Evolutionary conservation across 2,888 invertebrate genomes (phyloP).

Genomic region (Steromphala cineraria): DNA sequence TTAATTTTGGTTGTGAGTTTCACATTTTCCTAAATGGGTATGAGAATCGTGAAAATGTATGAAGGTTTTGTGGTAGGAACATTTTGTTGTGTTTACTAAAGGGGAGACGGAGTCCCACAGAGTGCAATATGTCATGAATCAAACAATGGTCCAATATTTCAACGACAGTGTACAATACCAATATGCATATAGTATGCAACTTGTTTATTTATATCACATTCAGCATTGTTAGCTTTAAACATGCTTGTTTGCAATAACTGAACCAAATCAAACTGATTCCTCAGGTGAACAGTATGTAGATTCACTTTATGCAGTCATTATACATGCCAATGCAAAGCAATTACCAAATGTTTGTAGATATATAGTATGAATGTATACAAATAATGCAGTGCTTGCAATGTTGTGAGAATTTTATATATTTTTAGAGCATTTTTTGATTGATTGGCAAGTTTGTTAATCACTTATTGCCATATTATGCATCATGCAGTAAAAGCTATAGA

Average conservation of each 20-base stretch:
- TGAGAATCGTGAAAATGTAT: no score
- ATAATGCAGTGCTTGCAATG: slow-evolving; percentile 15
- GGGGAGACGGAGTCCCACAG: no score
- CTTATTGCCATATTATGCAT: slow-evolving; percentile 6
- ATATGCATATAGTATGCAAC: no score
- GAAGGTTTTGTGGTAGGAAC: no score
- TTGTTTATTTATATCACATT: no score
- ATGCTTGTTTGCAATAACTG: slow-evolving; percentile 11
- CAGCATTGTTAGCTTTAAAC: not conserved
- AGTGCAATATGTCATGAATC: no score
- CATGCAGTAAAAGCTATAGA: slow-evolving; percentile 18
- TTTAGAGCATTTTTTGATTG: slow-evolving; percentile 9
- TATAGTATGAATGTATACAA: not conserved
- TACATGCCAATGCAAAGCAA: slow-evolving; percentile 7
- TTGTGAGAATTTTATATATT: slow-evolving; percentile 13
- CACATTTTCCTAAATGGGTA: no score
- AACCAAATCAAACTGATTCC: slow-evolving; percentile 11
- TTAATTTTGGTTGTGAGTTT: no score
- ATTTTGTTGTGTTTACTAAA: no score
- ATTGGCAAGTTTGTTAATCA: not conserved
- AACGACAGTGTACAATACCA: no score
- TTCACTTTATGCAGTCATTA: slow-evolving; percentile 9
- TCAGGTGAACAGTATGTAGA: not conserved
- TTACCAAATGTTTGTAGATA: slow-evolving; percentile 7
- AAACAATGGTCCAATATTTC: no score